A percentile compares a stretch with the other conserved stretches of the same genome.
phyloP scores from a whole-genome alignment of 1,140 invertebrate genomes.

The Brachionus koreanus region DNA sequence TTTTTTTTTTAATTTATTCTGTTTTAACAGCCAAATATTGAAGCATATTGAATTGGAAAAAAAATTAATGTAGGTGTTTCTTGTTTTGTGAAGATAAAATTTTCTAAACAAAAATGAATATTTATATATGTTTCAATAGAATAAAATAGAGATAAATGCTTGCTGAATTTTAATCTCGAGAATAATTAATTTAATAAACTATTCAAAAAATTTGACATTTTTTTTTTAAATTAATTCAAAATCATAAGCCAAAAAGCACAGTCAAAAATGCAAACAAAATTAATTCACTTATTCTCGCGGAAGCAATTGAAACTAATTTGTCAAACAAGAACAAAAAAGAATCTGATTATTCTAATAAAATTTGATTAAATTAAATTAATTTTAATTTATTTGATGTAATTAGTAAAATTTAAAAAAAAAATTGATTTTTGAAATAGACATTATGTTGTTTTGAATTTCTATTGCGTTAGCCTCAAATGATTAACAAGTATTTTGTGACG shows the following conservation, averaged over 20 bases:
- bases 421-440: background rate
- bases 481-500: background rate
- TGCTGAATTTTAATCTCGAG: background rate
- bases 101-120: background rate
- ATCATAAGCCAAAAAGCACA: background rate
- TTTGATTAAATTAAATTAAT: background rate
- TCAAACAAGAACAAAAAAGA: background rate
- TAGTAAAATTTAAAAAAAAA: background rate
- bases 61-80: no score
- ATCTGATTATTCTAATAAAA: background rate
- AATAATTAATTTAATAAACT: background rate
- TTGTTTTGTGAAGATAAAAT: background rate
- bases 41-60: no score
- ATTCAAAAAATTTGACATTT: background rate
- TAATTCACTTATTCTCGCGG: background rate
- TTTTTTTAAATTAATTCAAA: background rate
- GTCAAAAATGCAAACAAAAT: background rate
- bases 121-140: background rate
- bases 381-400: background rate
- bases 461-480: background rate
- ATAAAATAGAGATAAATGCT: background rate
- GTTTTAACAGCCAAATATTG: no score
- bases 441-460: background rate
- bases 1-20: no score
- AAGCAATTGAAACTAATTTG: background rate